Conservation (phyloP, 2,888 invertebrate species). For the Teleiodes luculella region DNA sequence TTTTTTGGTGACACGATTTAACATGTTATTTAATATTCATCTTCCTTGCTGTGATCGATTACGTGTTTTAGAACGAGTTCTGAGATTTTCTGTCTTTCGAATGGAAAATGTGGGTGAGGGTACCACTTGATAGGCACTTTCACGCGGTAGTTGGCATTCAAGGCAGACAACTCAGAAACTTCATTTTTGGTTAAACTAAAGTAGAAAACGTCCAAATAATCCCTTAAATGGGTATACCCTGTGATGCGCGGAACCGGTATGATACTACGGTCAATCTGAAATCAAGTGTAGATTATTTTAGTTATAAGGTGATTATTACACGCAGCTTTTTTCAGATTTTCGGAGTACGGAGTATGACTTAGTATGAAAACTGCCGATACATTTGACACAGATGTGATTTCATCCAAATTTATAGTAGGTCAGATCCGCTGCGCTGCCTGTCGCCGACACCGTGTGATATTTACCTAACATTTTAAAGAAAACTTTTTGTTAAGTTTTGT, state of each 20-base stretch:
- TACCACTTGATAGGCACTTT: conserved; percentile 54
- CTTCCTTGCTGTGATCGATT: conserved; percentile 48
- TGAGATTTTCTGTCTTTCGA: conserved; percentile 60
- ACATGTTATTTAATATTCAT: too few species aligned
- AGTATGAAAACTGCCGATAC: too few species aligned
- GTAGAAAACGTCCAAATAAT: conserved; percentile 79
- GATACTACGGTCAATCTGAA: conserved; percentile 72
- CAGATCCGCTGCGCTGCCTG: too few species aligned
- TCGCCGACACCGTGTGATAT: too few species aligned
- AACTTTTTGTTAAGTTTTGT: too few species aligned
- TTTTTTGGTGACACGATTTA: too few species aligned
- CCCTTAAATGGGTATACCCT: conserved; percentile 72
- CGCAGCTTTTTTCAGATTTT: not conserved
- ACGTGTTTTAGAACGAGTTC: conserved; percentile 48
- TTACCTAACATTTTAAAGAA: too few species aligned
- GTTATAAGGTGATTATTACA: not conserved
- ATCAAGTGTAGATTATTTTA: not conserved
- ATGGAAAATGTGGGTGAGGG: conserved; percentile 59
- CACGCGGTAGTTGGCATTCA: conserved; percentile 64
- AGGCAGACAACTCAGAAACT: conserved; percentile 69
- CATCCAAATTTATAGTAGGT: too few species aligned
- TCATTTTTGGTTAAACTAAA: conserved; percentile 74
- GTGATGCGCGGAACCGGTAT: conserved; percentile 80
- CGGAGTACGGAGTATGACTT: too few species aligned
- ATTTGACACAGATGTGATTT: too few species aligned